Evolutionary conservation across 1,140 invertebrate species (phyloP).

Genomic region (Lordiphosa mommai): DNA sequence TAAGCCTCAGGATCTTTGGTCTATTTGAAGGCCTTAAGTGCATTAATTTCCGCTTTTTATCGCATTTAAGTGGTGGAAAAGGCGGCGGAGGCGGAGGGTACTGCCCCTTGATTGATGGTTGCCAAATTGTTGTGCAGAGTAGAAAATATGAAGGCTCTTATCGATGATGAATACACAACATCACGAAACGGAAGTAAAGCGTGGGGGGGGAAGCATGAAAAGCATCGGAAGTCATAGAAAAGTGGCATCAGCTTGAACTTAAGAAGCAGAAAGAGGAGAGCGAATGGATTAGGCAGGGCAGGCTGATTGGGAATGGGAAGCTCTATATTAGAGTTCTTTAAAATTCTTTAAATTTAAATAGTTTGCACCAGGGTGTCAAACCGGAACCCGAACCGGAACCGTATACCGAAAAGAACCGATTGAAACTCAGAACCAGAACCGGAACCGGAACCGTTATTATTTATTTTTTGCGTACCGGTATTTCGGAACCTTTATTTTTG

Average conservation of each 20-base stretch:
- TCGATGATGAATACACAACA: slow-evolving; percentile 4
- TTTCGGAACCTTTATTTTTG: no score
- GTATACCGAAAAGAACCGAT: no score
- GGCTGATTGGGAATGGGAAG: no score
- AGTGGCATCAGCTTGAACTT: slow-evolving; percentile 1
- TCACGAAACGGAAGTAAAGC: neutral
- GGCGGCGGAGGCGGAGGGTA: no score
- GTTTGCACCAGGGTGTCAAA: no score
- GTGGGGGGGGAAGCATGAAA: neutral
- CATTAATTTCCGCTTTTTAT: slow-evolving; percentile 72
- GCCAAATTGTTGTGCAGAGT: slow-evolving; percentile 39
- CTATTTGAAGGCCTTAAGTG: slow-evolving; percentile 64
- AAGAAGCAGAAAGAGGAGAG: neutral
- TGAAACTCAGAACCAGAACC: no score
- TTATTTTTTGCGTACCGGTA: no score
- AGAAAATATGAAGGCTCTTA: slow-evolving; percentile 37
- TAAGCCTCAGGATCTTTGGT: slow-evolving; percentile 1
- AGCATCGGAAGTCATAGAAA: slow-evolving; percentile 20
- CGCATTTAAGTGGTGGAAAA: slow-evolving; percentile 55
- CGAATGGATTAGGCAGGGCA: neutral
- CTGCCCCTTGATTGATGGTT: slow-evolving; percentile 50
- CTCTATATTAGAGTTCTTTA: no score
- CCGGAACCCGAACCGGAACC: no score
- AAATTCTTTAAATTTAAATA: no score
- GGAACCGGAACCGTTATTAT: no score